Conservation (phyloP, 2,113 vertebrate genomes). For the human region GRCh38 chr13:97194001-97194500, state of each 20-base stretch:
- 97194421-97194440: background rate
- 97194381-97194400: background rate
- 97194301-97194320: no score
- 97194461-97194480: background rate
- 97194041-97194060: background rate
- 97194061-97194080: background rate
- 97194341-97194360: background rate
- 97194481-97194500: background rate
- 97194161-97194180: background rate
- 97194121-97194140: background rate
- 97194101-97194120: background rate
- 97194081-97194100: background rate
- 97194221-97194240: background rate
- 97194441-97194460: background rate
- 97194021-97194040: background rate
- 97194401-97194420: background rate
- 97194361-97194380: background rate
- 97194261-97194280: background rate
- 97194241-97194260: background rate
- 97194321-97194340: background rate
- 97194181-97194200: background rate
- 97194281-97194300: background rate
- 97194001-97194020: background rate
- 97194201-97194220: background rate
- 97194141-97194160: background rate